phyloP scores from a whole-genome alignment of 2,888 invertebrate genomes.

The Tenthredo livida region DNA sequence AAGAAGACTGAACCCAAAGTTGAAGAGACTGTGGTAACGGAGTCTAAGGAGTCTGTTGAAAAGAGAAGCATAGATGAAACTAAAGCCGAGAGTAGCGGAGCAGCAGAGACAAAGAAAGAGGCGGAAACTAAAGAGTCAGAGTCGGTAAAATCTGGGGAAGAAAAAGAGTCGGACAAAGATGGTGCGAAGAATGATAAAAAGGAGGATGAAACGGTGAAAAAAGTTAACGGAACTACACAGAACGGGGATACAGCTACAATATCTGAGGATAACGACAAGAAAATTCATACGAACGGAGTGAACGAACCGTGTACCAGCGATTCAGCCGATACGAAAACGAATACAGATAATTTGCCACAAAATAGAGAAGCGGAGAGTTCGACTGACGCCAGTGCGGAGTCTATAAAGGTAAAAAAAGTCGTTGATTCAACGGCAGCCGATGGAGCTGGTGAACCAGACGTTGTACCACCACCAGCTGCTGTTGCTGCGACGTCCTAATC shows the following conservation, averaged over 20 bases:
- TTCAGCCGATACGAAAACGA: conserved; percentile 59
- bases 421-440: conserved; percentile 73
- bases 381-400: conserved; percentile 59
- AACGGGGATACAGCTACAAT: conserved; percentile 64
- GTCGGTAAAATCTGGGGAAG: conserved; percentile 54
- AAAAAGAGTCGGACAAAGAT: conserved; percentile 35
- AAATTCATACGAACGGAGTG: conserved; percentile 73
- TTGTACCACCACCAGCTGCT: conserved; percentile 73
- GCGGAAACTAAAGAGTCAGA: conserved; percentile 58
- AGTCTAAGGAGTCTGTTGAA: conserved; percentile 58
- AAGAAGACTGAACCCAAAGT: conserved; percentile 65
- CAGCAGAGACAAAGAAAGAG: conserved; percentile 33
- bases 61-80: conserved; percentile 45
- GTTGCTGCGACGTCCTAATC: conserved; percentile 77
- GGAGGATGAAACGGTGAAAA: conserved; percentile 60
- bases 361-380: conserved; percentile 70
- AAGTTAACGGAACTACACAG: conserved; percentile 68
- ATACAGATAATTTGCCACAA: conserved; percentile 65
- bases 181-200: conserved; percentile 13
- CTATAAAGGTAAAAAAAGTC: conserved; percentile 75
- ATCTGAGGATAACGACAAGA: conserved; percentile 62
- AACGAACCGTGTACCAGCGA: conserved; percentile 68
- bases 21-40: conserved; percentile 61
- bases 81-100: conserved; percentile 42
- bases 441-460: conserved; percentile 74